Percentiles rank a stretch among this genome's conserved stretches.
These are phyloP conservation scores for Ophion ventricosus DNA, from an alignment of 2,888 invertebrate species.

Conservation along the genomic window DNA sequence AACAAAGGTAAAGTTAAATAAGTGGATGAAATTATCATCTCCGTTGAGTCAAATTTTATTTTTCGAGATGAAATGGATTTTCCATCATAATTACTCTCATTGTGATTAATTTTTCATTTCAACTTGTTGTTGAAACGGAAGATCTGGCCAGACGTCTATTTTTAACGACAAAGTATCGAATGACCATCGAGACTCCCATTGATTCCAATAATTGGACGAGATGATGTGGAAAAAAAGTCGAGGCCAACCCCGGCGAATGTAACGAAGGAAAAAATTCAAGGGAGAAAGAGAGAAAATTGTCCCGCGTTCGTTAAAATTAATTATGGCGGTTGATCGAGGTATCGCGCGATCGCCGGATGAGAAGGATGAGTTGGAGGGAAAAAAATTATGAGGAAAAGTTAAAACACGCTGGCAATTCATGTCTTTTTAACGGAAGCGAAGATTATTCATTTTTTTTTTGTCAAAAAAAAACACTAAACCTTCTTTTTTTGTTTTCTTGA, in stretches of 20 bases:
- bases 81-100: background rate
- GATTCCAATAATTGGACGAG: conserved; percentile 24
- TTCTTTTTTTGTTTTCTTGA: too few species aligned
- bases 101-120: background rate
- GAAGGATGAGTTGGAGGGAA: background rate
- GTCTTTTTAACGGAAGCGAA: background rate
- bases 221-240: conserved; percentile 15
- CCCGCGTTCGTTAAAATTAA: conserved; percentile 42
- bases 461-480: background rate
- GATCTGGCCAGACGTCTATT: background rate
- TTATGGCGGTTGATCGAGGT: conserved; percentile 13
- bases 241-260: conserved; percentile 13
- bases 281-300: background rate
- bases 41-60: background rate
- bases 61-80: background rate
- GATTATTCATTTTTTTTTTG: background rate
- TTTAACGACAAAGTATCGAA: conserved; percentile 39
- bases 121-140: conserved; percentile 3
- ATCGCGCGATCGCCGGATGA: conserved; percentile 12
- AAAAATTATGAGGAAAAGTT: background rate
- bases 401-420: background rate
- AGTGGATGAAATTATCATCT: background rate
- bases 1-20: background rate
- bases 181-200: conserved; percentile 44
- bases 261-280: conserved; percentile 18